These are phyloP conservation scores for Cynodonichthys magdalenae DNA, from an alignment of 2,797 vertebrate genomes.

Conservation along the genomic window DNA sequence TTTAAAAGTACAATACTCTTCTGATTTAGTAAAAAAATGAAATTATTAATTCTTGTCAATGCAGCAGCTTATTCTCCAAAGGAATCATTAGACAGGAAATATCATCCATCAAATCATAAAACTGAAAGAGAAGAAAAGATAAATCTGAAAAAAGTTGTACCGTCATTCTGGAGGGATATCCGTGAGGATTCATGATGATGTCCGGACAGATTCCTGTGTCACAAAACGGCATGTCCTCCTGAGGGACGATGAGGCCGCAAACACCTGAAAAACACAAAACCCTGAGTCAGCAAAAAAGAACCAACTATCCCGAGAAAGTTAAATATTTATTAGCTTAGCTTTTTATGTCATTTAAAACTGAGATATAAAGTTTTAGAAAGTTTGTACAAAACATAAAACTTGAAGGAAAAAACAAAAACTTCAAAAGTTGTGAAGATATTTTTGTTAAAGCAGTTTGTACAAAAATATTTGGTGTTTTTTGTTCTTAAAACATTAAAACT, in stretches of 20 bases:
- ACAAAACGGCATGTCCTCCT: constrained; percentile 99
- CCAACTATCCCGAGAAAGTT: too few relatives aligned
- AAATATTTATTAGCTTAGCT: too few relatives aligned
- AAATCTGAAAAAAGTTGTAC: constrained; percentile 67
- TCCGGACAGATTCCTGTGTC: constrained; percentile 97
- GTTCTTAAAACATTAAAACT: not conserved
- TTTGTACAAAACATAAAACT: not conserved
- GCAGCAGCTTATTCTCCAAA: too few relatives aligned
- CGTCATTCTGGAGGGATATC: constrained; percentile 99
- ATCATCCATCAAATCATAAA: too few relatives aligned
- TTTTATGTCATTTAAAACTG: not conserved
- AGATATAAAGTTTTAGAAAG: not conserved
- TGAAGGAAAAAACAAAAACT: not conserved
- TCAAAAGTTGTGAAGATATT: not conserved
- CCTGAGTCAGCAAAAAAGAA: too few relatives aligned
- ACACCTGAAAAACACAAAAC: constrained; percentile 84
- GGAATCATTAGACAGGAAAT: too few relatives aligned
- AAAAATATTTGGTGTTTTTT: too few relatives aligned
- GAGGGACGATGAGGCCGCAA: constrained; percentile 97
- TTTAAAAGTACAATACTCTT: not conserved
- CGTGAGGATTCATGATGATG: constrained; percentile 99
- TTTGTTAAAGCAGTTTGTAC: too few relatives aligned
- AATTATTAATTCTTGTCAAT: not conserved
- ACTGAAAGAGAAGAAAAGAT: not conserved
- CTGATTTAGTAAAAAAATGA: not conserved